A percentile compares a stretch with the other conserved stretches of the same genome.
Conservation (phyloP, 2,113 vertebrate genomes). For the Percina caprodes region DNA sequence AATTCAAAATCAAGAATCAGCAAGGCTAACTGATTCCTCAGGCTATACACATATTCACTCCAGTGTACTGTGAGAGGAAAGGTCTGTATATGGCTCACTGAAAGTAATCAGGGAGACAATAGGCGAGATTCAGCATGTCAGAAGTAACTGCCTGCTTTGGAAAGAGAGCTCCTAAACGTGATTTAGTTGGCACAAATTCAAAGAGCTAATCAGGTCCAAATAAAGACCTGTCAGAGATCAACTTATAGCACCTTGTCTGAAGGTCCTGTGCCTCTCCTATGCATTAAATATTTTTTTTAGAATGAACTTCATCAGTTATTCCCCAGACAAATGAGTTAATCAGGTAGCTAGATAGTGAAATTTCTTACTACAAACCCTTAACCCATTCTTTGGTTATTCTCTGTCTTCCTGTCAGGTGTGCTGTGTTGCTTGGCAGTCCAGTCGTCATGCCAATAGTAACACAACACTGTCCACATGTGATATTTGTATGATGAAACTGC, state of each 20-base stretch:
- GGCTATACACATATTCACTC: conserved; percentile 1
- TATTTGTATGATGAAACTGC: conserved; percentile 80
- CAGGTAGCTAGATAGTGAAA: conserved; percentile 58
- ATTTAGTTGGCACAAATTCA: conserved; percentile 39
- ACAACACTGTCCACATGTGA: conserved; percentile 81
- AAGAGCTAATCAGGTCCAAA: conserved; percentile 43
- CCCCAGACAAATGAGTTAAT: conserved; percentile 47
- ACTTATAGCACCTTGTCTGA: conserved; percentile 37
- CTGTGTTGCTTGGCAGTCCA: conserved; percentile 37
- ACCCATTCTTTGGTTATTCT: conserved; percentile 49
- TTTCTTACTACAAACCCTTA: conserved; percentile 53
- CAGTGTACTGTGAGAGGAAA: conserved; percentile 1
- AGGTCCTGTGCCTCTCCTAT: conserved; percentile 17
- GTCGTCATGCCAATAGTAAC: conserved; percentile 66
- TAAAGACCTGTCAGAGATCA: conserved; percentile 36
- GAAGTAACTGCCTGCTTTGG: conserved; percentile 19
- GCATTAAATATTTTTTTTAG: conserved; percentile 40
- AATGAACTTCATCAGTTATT: conserved; percentile 55
- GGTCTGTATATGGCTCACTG: conserved; percentile 56
- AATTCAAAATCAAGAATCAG: neutral
- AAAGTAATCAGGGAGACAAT: conserved; percentile 54
- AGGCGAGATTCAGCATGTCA: conserved; percentile 52
- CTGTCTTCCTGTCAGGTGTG: conserved; percentile 54
- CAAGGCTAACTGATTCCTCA: neutral
- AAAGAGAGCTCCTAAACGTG: conserved; percentile 36